Base-by-base conservation (phyloP, 2,113 vertebrate genomes). In the Antigone vipio region DNA sequence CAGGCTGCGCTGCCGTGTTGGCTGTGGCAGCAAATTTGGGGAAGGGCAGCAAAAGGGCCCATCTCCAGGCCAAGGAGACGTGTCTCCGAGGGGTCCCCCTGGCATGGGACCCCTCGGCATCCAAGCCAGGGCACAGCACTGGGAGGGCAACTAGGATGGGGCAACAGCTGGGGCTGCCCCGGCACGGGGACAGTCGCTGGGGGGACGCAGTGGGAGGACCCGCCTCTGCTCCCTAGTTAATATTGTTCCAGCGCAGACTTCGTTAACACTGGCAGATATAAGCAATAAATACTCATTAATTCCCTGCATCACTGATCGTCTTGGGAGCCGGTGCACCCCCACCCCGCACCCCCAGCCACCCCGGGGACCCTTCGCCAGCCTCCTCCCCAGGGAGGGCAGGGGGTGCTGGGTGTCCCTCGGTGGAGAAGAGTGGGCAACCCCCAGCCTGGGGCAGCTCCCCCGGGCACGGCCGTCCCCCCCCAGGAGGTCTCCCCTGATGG, bases 121-220 rank as follows among this genome's bases (percentile, higher is more conserved):
- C 32, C 5, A 9, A 40, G 23, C 27, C 1, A 5, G 26, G 24
- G 17, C 53, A 10, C 0, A 3, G 53, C 44, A 26, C 21, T 12
- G 60, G 50, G 64, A 81, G 27, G 10, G 21, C 59, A 60, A 8
- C 18, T 10, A 3, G n/a, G 26, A 16, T 34, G 15, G 53, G 24
- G 23, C 7, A 53, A 27, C 1, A 2, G 3, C 4, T 10, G 26
- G 32, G 23, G 67, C 44, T 88, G 63, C 34, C 49, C 22, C 0
- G 0, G 56, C 9, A 12, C 2, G 4, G 18, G 13, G 8, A 49
- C 0, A 0, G 34, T 42, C 23, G 13, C 18, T 12, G 9, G 23
- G 40, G 40, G 19, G 29, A 35, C 0, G 4, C 9, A 3, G 58
- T 9, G 8, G 40, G 12, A 72, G 60, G 11, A 50, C 14, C 19